Base-by-base conservation (phyloP, 2,113 vertebrate genomes). In the Paracanthobrama guichenoti region DNA sequence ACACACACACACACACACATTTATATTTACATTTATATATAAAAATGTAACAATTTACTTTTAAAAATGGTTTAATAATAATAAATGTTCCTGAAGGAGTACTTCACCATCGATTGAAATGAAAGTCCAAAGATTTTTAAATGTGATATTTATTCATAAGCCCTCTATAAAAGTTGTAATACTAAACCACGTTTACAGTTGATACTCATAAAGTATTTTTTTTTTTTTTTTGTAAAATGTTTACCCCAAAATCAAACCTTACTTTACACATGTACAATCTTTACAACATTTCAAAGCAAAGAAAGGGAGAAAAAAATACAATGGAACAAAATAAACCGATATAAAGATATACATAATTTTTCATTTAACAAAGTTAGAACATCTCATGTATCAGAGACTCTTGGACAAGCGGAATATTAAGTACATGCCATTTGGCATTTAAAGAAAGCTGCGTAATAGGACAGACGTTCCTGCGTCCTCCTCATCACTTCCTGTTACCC, bases 131-230 rank as follows among this genome's bases (percentile, higher is more conserved):
- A 35, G 31, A 26, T 46, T 73, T 79, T 74, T 79, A 57, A 20
- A 53, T 92, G 89, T 93, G 92, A 94, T 93, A 94, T 96, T 95
- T 95, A 94, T 95, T 95, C 90, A 93, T 93, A 93, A 94, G 92
- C 93, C 88, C 92, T 94, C 91, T 91, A 95, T 94, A 95, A 95
- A 96, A 95, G 94, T 93, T 90, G 94, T 93, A 90, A 94, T 94
- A 95, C 93, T 95, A 93, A 95, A 95, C 93, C 92, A 94, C 90
- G 92, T 95, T 95, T 95, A 95, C 95, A 93, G 92, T 93, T 92
- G 92, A 92, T 93, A 93, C 91, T 93, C 93, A 94, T 93, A 94
- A 94, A 94, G 92, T 46, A 0, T 11, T 72, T 91, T 88, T 92
- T 72, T 91, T 88, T 91, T 92, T 75, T 78, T 89, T 92, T 81